These are phyloP conservation scores for Trissolcus japonicus DNA, from an alignment of 2,888 invertebrate genomes.

Conservation along the genomic window DNA sequence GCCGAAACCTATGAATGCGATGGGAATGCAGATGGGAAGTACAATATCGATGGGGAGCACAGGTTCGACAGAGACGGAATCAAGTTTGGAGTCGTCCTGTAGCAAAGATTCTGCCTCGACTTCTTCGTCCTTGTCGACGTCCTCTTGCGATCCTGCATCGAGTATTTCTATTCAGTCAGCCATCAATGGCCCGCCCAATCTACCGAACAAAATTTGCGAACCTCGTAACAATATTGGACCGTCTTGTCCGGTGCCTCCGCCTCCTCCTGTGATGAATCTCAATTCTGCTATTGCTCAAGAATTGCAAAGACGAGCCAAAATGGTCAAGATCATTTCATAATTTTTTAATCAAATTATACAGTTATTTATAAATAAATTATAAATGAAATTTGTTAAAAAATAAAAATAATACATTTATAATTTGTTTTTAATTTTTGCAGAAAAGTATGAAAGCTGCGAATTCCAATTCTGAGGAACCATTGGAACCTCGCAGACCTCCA, in stretches of 20 bases:
- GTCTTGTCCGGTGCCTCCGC: slow-evolving; percentile 63
- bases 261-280: slow-evolving; percentile 77
- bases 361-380: no score
- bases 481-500: slow-evolving; percentile 64
- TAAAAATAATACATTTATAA: no score
- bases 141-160: slow-evolving; percentile 72
- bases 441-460: slow-evolving; percentile 67
- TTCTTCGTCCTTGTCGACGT: slow-evolving; percentile 71
- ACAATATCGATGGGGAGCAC: slow-evolving; percentile 75
- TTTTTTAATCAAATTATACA: not conserved
- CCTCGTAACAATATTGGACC: slow-evolving; percentile 56
- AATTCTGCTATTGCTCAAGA: slow-evolving; percentile 85
- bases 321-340: slow-evolving; percentile 72
- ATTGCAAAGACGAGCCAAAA: slow-evolving; percentile 82
- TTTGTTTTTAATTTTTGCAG: slow-evolving; percentile 56
- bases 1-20: slow-evolving; percentile 72
- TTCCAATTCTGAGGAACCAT: slow-evolving; percentile 60
- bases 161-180: slow-evolving; percentile 63
- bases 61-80: slow-evolving; percentile 74
- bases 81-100: slow-evolving; percentile 73
- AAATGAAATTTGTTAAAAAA: no score
- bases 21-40: slow-evolving; percentile 75
- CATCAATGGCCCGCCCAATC: slow-evolving; percentile 70
- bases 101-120: slow-evolving; percentile 73
- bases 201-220: slow-evolving; percentile 61